Base-by-base conservation (phyloP, 1,140 invertebrate species). In the Spodoptera litura region DNA sequence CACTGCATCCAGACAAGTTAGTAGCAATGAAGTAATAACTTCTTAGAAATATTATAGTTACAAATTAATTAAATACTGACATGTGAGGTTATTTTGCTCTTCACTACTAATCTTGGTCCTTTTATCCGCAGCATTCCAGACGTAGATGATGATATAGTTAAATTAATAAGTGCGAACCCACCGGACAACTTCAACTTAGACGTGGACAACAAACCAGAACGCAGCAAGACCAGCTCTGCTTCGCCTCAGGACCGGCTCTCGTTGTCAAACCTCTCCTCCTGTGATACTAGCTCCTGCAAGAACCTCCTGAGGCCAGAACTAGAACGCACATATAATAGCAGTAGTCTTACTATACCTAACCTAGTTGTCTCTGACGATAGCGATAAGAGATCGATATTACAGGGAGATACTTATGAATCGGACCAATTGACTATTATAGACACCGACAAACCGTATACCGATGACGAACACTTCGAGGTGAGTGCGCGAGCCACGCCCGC, bases 371-470 rank as follows among this genome's bases (percentile, higher is more conserved):
- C 94, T 56, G 92, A 94, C 74, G 88, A 92, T 89, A 94, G 92
- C 84, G 91, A 91, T 88, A 93, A 90, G 86, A 87, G 81, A 87
- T 90, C 89, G 81, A 89, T 91, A 87, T 81, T 93, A 92, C 92
- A 93, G 89, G 92, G 94, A 89, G 90, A 94, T 86, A 94, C 93
- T 85, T 95, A 95, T 89, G 94, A 95, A 93, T 95, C 94, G 87
- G 94, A 95, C 88, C 94, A 95, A 94, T 94, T 96, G 91, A 96
- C 95, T 91, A 96, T 96, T 88, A 96, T 96, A 93, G 95, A 96
- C 87, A 95, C 95, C 79, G 95, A 96, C 79, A 92, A 91, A 83
- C 93, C 94, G 31, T 94, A 94, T 82, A 93, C 89, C 35, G 94
- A 94, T 64, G 94, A 95, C 56, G 78, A 90, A 11, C 93, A 92